phyloP scores from a whole-genome alignment of 2,888 invertebrate genomes.

The Ernsta delagoae region DNA sequence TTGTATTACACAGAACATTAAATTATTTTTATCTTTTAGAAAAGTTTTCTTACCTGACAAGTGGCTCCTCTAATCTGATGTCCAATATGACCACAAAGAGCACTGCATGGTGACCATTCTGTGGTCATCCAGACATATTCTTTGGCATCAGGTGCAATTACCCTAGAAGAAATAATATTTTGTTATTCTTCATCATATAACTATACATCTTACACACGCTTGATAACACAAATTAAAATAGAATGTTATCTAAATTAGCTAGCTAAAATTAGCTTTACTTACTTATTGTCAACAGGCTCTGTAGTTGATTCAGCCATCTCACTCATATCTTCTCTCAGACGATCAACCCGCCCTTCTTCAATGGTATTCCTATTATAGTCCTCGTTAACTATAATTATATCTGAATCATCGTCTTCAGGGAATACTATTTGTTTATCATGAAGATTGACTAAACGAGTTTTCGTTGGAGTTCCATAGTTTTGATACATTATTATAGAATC shows the following conservation, averaged over 20 bases:
- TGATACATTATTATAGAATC: conserved; percentile 74
- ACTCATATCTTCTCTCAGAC: conserved; percentile 42
- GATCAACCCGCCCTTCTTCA: conserved; percentile 56
- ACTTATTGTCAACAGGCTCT: conserved; percentile 49
- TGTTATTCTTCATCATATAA: background rate
- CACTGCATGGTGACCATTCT: conserved; percentile 94
- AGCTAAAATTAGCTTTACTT: conserved; percentile 34
- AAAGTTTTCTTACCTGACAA: conserved; percentile 84
- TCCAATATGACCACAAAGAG: conserved; percentile 92
- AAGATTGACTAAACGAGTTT: conserved; percentile 64
- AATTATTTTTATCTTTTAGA: too few relatives aligned
- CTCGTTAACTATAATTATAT: conserved; percentile 78
- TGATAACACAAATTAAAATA: background rate
- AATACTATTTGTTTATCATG: conserved; percentile 72
- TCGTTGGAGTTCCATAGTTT: conserved; percentile 66
- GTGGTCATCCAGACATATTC: conserved; percentile 92
- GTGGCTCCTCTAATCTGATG: conserved; percentile 88
- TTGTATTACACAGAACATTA: too few relatives aligned
- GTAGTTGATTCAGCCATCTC: conserved; percentile 44
- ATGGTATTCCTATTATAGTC: conserved; percentile 64
- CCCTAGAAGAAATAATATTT: conserved; percentile 49
- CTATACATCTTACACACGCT: too few relatives aligned
- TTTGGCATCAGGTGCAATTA: conserved; percentile 56
- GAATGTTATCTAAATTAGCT: background rate
- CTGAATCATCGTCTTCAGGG: conserved; percentile 74